Conservation (phyloP, 2,113 vertebrate species). For the Pteruthius melanotis region DNA sequence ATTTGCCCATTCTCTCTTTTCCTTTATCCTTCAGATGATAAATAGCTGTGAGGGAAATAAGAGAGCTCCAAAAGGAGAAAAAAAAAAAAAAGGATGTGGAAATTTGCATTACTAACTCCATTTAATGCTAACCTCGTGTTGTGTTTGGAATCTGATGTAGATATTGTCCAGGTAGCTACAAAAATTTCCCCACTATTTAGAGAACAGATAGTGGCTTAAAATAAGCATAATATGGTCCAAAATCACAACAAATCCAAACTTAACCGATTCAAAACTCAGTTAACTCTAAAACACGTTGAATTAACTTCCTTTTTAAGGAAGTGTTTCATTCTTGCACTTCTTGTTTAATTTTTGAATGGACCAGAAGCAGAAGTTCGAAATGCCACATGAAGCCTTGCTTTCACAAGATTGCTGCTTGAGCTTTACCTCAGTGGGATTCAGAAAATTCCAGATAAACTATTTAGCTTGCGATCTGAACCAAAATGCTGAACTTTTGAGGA, state of each 20-base stretch:
- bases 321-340: not conserved
- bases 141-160: not conserved
- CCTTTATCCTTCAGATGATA: not conserved
- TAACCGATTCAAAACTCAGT: not conserved
- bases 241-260: not conserved
- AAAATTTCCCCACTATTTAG: not conserved
- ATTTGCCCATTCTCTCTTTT: not conserved
- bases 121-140: not conserved
- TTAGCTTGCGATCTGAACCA: not conserved
- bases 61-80: not conserved
- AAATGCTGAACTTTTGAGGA: not conserved
- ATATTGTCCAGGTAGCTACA: not conserved
- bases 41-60: not conserved
- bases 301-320: not conserved
- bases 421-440: not conserved
- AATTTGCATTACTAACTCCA: not conserved
- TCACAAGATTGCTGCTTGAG: not conserved
- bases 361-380: conserved; percentile 30
- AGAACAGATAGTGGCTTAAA: not conserved
- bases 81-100: not conserved
- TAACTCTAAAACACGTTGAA: not conserved
- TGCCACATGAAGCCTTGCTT: not conserved
- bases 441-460: not conserved
- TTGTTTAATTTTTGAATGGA: not conserved
- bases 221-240: not conserved